phyloP scores from a whole-genome alignment of 2,888 invertebrate species.

The Melanotus villosus region DNA sequence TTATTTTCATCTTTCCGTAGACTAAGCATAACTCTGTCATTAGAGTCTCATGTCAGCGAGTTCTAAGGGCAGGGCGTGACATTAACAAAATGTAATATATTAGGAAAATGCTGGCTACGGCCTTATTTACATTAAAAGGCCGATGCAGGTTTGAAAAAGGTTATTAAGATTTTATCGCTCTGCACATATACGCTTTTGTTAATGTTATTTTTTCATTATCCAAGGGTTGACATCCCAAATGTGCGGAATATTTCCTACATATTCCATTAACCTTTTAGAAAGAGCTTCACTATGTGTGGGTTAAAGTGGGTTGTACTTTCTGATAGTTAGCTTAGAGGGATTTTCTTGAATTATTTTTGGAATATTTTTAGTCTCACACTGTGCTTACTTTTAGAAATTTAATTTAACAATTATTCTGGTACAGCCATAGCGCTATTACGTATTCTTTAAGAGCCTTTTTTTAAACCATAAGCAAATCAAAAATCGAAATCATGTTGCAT shows the following conservation, averaged over 20 bases:
- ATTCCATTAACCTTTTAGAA: conserved; percentile 3
- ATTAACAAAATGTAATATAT: conserved; percentile 32
- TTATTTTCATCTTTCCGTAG: conserved; percentile 28
- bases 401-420: too few relatives aligned
- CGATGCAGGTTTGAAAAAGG: conserved; percentile 30
- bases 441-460: too few relatives aligned
- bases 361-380: too few relatives aligned
- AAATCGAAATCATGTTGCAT: too few relatives aligned
- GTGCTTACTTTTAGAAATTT: too few relatives aligned
- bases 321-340: too few relatives aligned
- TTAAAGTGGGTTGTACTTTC: neutral
- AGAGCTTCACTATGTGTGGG: neutral
- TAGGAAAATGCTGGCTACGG: conserved; percentile 24
- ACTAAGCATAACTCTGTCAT: conserved; percentile 28
- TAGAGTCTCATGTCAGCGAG: conserved; percentile 29
- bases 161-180: conserved; percentile 32
- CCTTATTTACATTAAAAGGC: conserved; percentile 30
- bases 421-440: too few relatives aligned
- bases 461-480: too few relatives aligned
- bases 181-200: conserved; percentile 14
- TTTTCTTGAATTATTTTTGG: too few relatives aligned
- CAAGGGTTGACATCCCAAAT: conserved; percentile 21
- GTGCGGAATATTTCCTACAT: conserved; percentile 18
- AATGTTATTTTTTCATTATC: conserved; percentile 33
- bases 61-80: conserved; percentile 30